Percentiles rank a stretch among this genome's conserved stretches.
These are phyloP conservation scores for Biston stratarius DNA, from an alignment of 2,888 invertebrate species.

Conservation along the genomic window DNA sequence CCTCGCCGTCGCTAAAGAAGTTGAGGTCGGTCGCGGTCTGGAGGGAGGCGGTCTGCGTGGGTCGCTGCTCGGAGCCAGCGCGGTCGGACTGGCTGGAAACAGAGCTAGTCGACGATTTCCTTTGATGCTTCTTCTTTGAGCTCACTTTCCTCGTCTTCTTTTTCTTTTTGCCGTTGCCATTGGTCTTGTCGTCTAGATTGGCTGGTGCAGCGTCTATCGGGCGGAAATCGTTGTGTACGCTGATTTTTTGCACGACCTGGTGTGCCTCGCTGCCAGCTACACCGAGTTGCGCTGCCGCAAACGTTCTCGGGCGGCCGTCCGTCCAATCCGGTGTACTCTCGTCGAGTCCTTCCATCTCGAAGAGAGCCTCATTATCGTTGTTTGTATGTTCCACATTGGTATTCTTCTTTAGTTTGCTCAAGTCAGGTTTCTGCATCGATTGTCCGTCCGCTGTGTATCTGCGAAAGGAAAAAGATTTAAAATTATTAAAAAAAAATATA, in stretches of 20 bases:
- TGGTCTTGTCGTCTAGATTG: conserved; percentile 83
- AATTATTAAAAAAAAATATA: too few species aligned
- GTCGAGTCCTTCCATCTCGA: conserved; percentile 89
- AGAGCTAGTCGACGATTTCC: conserved; percentile 88
- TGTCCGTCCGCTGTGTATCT: conserved; percentile 88
- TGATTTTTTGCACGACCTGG: conserved; percentile 87
- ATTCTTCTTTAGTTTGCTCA: conserved; percentile 80
- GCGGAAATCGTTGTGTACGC: conserved; percentile 88
- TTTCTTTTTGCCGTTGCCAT: conserved; percentile 89
- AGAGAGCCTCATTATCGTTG: conserved; percentile 87
- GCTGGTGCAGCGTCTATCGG: conserved; percentile 81
- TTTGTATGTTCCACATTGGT: conserved; percentile 67
- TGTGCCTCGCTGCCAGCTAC: conserved; percentile 77
- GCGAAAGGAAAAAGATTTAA: conserved; percentile 39
- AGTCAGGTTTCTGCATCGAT: conserved; percentile 85
- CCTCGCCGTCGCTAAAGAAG: conserved; percentile 97
- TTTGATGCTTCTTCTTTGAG: conserved; percentile 93
- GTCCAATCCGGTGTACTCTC: conserved; percentile 79
- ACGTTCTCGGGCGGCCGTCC: conserved; percentile 83
- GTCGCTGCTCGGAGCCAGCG: conserved; percentile 77
- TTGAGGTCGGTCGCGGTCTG: conserved; percentile 79
- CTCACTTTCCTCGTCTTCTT: conserved; percentile 92
- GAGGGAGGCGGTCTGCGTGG: conserved; percentile 67
- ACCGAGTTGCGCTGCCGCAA: conserved; percentile 84
- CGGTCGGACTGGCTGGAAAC: conserved; percentile 84